Conservation (phyloP, 1,140 invertebrate species). For the Nasonia giraulti region DNA sequence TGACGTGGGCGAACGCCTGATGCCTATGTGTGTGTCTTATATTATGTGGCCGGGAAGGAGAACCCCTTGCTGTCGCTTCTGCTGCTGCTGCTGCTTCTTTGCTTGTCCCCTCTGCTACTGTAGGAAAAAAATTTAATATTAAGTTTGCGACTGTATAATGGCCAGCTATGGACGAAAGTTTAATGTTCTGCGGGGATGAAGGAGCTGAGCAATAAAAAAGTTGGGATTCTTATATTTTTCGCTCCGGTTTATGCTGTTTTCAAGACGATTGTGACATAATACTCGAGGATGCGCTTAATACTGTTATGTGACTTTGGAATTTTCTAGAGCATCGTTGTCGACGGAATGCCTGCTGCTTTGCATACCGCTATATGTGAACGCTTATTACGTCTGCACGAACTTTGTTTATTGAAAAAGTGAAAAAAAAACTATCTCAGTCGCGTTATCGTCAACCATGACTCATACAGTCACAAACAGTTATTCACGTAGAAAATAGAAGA, state of each 20-base stretch:
- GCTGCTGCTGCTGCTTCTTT: neutral
- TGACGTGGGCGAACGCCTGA: neutral
- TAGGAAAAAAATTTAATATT: slow-evolving; percentile 36
- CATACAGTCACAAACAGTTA: neutral
- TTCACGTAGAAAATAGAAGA: neutral
- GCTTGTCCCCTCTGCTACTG: neutral
- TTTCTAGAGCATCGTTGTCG: neutral
- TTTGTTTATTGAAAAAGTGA: too few relatives aligned
- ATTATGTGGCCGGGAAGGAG: neutral
- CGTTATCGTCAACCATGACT: too few relatives aligned
- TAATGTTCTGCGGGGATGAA: neutral
- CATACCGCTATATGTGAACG: too few relatives aligned
- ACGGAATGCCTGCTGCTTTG: too few relatives aligned
- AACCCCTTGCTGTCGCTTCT: neutral
- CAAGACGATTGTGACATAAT: neutral
- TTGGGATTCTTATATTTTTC: slow-evolving; percentile 1
- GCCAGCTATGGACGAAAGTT: neutral
- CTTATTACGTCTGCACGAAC: too few relatives aligned
- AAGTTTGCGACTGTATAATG: neutral
- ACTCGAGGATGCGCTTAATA: neutral
- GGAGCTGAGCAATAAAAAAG: neutral
- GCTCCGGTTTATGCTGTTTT: neutral
- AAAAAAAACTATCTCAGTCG: neutral
- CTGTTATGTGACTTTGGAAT: neutral
- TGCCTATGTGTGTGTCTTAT: neutral